Conservation (phyloP, 2,113 vertebrate genomes). For the Muntiacus muntjak region DNA sequence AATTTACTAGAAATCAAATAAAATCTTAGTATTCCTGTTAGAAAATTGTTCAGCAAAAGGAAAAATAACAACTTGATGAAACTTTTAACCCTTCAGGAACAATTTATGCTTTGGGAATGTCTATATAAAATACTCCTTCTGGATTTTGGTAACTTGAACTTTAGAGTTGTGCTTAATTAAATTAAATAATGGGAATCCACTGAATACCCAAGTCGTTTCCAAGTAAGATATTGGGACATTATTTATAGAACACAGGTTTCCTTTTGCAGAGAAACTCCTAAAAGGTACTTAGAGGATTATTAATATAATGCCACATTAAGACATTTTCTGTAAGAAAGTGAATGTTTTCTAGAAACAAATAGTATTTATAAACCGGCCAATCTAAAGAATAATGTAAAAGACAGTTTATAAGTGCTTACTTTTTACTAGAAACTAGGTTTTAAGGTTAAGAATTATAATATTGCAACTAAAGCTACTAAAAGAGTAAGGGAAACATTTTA, state of each 20-base stretch:
- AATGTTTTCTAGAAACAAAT: not conserved
- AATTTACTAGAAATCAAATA: not conserved
- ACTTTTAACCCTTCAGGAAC: not conserved
- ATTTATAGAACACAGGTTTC: not conserved
- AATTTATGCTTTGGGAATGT: not conserved
- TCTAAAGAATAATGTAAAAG: not conserved
- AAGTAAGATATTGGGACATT: not conserved
- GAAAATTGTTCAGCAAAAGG: not conserved
- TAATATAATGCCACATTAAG: not conserved
- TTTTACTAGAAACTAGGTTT: not conserved
- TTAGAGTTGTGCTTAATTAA: not conserved
- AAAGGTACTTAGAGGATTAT: not conserved
- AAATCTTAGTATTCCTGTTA: not conserved
- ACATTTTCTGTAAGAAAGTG: not conserved
- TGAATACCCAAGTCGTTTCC: not conserved
- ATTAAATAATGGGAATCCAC: not conserved
- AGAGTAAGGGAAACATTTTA: not conserved
- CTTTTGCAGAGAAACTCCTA: not conserved
- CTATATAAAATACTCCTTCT: not conserved
- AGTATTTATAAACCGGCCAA: not conserved
- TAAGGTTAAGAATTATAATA: not conserved
- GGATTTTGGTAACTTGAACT: not conserved
- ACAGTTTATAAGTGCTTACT: not conserved
- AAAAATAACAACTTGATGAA: not conserved
- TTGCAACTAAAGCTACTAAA: not conserved